These are phyloP conservation scores for Crossocerus cetratus DNA, from an alignment of 2,888 invertebrate genomes.

Conservation along the genomic window DNA sequence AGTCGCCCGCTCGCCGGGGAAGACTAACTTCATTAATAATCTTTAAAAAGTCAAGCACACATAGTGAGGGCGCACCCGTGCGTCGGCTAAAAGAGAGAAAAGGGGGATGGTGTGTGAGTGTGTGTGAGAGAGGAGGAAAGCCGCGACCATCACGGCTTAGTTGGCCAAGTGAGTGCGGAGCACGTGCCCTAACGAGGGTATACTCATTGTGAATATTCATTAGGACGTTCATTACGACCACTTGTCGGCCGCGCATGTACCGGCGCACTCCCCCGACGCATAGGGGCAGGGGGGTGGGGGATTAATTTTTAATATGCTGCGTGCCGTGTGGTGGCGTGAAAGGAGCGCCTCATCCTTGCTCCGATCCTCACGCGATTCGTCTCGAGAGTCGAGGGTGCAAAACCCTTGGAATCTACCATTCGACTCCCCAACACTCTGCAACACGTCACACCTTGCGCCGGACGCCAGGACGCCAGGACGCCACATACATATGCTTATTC, in stretches of 20 bases:
- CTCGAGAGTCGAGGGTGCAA: not conserved
- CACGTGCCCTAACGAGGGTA: constrained; percentile 58
- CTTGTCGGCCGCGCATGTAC: constrained; percentile 57
- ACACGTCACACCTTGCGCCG: too few species aligned
- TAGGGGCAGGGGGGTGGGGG: too few species aligned
- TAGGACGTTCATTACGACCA: constrained; percentile 68
- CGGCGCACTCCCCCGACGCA: constrained; percentile 39
- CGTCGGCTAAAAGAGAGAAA: too few species aligned
- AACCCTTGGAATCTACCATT: too few species aligned
- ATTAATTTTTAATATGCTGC: constrained; percentile 67
- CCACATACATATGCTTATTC: too few species aligned
- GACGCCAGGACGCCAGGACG: too few species aligned
- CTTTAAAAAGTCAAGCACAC: constrained; percentile 40
- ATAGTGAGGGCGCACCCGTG: not conserved
- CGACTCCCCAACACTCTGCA: too few species aligned
- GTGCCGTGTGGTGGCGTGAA: constrained; percentile 18
- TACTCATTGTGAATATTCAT: constrained; percentile 61
- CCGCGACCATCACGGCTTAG: constrained; percentile 42
- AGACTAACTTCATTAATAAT: constrained; percentile 43
- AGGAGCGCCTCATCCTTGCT: constrained; percentile 22
- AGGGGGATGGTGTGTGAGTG: constrained; percentile 12
- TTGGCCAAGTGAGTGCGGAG: constrained; percentile 33
- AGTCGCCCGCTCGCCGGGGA: constrained; percentile 8
- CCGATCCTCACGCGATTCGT: not conserved
- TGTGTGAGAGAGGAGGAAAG: constrained; percentile 25